phyloP scores from a whole-genome alignment of 2,113 vertebrate genomes.

The Capricornis sumatraensis region DNA sequence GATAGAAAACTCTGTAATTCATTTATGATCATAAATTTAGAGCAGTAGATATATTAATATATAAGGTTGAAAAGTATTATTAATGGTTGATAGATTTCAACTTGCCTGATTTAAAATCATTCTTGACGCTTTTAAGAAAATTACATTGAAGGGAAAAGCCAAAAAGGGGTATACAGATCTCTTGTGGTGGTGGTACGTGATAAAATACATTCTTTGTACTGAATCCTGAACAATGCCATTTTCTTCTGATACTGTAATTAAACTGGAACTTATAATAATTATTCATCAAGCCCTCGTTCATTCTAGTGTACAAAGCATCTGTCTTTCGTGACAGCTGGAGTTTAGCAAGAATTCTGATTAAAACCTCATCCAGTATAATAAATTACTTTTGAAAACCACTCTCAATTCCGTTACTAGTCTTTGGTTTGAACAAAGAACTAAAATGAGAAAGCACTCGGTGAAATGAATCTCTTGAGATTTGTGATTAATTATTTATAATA shows the following conservation, averaged over 20 bases:
- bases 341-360: constrained; percentile 57
- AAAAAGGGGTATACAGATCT: background rate
- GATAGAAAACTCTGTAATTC: background rate
- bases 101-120: constrained; percentile 18
- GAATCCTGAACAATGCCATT: background rate
- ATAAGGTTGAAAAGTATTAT: background rate
- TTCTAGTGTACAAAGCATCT: constrained; percentile 15
- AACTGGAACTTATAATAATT: constrained; percentile 56
- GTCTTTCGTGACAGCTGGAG: constrained; percentile 56
- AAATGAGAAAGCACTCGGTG: constrained; percentile 33
- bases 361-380: constrained; percentile 60
- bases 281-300: constrained; percentile 39
- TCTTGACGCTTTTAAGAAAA: constrained; percentile 36
- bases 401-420: constrained; percentile 17
- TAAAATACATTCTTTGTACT: background rate
- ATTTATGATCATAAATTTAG: background rate
- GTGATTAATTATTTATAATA: constrained; percentile 61
- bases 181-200: background rate
- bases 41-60: background rate
- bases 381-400: constrained; percentile 46
- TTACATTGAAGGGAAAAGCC: constrained; percentile 26
- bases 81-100: background rate
- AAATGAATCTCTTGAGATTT: constrained; percentile 56
- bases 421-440: constrained; percentile 60
- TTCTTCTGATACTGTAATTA: constrained; percentile 55